Conservation (phyloP, 2,113 vertebrate species). For the Gymnocephalus cernua region DNA sequence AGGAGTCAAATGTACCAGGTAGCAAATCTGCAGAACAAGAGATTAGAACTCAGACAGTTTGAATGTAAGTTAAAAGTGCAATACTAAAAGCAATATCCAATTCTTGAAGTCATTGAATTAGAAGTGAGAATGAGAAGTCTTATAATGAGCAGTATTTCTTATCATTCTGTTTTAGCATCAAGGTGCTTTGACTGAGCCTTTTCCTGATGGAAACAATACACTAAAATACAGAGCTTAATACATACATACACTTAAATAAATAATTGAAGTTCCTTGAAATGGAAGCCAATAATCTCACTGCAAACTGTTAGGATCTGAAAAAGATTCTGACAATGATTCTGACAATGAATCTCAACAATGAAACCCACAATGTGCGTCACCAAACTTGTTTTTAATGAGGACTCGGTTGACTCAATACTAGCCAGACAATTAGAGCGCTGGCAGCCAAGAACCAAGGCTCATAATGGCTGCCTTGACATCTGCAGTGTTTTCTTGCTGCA, state of each 20-base stretch:
- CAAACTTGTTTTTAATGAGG: constrained; percentile 61
- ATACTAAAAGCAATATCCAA: neutral
- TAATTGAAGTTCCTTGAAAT: constrained; percentile 10
- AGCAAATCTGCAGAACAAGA: neutral
- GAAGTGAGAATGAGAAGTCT: constrained; percentile 6
- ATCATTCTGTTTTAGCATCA: too few species aligned
- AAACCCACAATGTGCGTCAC: neutral
- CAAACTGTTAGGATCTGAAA: constrained; percentile 23
- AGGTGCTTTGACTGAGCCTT: neutral
- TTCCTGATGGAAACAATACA: neutral
- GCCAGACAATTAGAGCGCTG: constrained; percentile 43
- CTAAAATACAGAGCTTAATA: neutral
- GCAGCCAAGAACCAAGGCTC: constrained; percentile 9
- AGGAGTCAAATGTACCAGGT: neutral
- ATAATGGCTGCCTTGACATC: constrained; percentile 64
- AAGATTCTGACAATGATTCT: too few species aligned
- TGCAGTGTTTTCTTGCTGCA: constrained; percentile 27
- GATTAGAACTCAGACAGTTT: neutral
- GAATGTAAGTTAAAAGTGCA: neutral
- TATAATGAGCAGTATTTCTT: constrained; percentile 6
- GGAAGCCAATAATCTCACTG: neutral
- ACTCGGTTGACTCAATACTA: constrained; percentile 28
- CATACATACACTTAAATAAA: neutral
- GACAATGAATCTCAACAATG: constrained; percentile 3
- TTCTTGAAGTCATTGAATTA: constrained; percentile 15